Conservation (phyloP, 2,888 invertebrate species). For the Myathropa florea region DNA sequence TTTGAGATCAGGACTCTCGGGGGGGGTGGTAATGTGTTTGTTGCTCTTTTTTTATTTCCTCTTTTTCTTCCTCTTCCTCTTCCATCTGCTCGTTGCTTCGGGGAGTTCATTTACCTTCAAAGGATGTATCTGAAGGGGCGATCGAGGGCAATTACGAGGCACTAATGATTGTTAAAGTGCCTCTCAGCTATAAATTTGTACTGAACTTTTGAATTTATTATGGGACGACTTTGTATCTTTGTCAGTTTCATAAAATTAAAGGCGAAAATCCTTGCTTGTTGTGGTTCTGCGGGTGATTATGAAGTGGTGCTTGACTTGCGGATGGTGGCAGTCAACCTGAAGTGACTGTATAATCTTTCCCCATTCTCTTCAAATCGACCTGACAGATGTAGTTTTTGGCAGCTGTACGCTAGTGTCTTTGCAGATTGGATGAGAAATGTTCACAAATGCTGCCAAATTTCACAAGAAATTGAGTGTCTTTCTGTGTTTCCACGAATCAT, state of each 20-base stretch:
- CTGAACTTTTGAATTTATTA: neutral
- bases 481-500: no score
- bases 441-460: no score
- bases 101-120: conserved; percentile 24
- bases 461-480: no score
- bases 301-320: neutral
- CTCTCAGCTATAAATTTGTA: neutral
- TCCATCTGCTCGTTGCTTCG: neutral
- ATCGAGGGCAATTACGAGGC: neutral
- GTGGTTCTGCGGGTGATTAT: neutral
- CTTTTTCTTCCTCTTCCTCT: neutral
- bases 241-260: neutral
- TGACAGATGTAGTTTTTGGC: no score
- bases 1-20: neutral
- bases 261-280: neutral
- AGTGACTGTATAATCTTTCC: no score
- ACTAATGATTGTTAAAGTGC: neutral
- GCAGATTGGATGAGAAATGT: no score
- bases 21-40: conserved; percentile 16
- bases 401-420: no score
- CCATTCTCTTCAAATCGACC: no score
- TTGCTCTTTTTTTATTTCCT: neutral
- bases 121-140: neutral
- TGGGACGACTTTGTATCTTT: neutral
- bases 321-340: no score